phyloP scores from a whole-genome alignment of 2,888 invertebrate species.

The Thymelicus acteon region DNA sequence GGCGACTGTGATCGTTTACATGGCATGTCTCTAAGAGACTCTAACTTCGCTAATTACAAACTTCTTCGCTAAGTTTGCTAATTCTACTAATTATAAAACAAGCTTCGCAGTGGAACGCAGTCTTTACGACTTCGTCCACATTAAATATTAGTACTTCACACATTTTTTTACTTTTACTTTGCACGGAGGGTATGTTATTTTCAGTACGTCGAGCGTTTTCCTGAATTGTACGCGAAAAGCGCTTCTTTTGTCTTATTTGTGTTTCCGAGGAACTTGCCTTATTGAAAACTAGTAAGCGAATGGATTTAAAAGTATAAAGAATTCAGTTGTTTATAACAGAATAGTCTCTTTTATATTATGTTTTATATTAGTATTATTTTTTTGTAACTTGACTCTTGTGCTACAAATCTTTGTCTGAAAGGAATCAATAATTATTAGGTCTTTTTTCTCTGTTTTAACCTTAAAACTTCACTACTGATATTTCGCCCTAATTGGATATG shows the following conservation, averaged over 20 bases:
- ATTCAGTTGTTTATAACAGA: neutral
- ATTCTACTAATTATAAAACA: constrained; percentile 8
- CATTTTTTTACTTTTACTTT: constrained; percentile 38
- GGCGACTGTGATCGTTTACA: neutral
- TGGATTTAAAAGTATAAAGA: neutral
- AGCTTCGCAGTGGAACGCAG: constrained; percentile 11
- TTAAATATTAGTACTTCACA: constrained; percentile 38
- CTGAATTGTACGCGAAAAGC: constrained; percentile 31
- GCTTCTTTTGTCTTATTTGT: constrained; percentile 28
- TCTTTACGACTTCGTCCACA: constrained; percentile 29
- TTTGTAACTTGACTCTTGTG: neutral
- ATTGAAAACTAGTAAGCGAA: constrained; percentile 9
- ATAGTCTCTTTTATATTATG: neutral
- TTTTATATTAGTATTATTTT: too few relatives aligned
- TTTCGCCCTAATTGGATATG: too few relatives aligned
- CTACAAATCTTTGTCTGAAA: neutral
- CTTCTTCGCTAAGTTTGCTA: neutral
- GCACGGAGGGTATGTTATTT: constrained; percentile 37
- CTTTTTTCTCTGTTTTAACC: too few relatives aligned
- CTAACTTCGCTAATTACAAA: neutral
- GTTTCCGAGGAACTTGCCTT: constrained; percentile 12
- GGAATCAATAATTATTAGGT: neutral
- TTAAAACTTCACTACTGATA: too few relatives aligned
- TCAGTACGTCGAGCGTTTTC: constrained; percentile 35
- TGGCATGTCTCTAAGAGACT: neutral